A percentile compares a stretch with the other conserved stretches of the same genome.
phyloP scores from a whole-genome alignment of 2,797 vertebrate genomes.

The Leptatherina wallacei region DNA sequence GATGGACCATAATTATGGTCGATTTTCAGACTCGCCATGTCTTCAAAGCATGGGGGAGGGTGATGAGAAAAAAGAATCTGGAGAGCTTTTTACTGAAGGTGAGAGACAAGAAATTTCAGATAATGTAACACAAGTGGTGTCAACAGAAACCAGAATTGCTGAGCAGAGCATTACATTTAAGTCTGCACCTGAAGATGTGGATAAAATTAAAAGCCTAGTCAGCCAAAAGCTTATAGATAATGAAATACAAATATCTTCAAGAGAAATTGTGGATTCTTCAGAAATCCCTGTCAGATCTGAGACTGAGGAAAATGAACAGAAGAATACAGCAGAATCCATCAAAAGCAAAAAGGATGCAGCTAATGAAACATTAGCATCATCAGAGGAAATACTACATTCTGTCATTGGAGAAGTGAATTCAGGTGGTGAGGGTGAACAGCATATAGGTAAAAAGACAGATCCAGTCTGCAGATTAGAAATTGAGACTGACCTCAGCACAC shows the following conservation, averaged over 20 bases:
- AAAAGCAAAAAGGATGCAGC: constrained; percentile 26
- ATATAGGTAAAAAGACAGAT: constrained; percentile 17
- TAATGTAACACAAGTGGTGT: constrained; percentile 23
- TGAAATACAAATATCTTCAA: constrained; percentile 25
- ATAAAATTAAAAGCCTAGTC: constrained; percentile 34
- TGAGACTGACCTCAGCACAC: constrained; percentile 1
- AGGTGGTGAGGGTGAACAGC: constrained; percentile 16
- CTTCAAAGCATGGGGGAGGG: constrained; percentile 30
- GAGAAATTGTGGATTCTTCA: constrained; percentile 23
- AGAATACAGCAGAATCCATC: constrained; percentile 15
- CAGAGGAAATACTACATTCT: constrained; percentile 37
- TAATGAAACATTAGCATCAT: constrained; percentile 23
- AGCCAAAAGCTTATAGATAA: constrained; percentile 24
- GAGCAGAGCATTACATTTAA: constrained; percentile 13
- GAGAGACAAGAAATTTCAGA: constrained; percentile 32
- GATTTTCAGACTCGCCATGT: constrained; percentile 55
- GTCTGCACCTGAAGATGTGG: constrained; percentile 19
- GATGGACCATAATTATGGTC: constrained; percentile 83
- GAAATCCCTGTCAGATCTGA: constrained; percentile 9
- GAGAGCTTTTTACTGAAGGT: constrained; percentile 22
- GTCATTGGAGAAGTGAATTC: constrained; percentile 21
- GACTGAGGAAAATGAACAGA: constrained; percentile 14
- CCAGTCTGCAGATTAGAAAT: constrained; percentile 16
- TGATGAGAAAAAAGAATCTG: constrained; percentile 36
- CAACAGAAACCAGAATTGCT: constrained; percentile 15